Evolutionary conservation across 2,113 vertebrate species (phyloP).

Genomic region (Pipa parva): DNA sequence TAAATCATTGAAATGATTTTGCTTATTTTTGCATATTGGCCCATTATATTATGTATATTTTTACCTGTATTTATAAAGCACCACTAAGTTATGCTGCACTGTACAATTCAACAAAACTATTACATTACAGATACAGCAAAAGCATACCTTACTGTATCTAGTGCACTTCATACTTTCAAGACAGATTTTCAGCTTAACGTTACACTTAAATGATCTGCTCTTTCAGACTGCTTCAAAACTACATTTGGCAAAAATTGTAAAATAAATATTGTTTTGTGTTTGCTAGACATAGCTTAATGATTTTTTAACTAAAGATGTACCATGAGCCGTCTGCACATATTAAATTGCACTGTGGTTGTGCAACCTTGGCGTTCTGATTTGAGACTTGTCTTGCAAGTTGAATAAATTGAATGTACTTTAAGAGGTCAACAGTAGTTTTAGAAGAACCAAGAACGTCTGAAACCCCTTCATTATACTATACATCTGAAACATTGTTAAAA

Average conservation of each 20-base stretch:
- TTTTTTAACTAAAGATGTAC: constrained; percentile 17
- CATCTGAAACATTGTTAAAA: constrained; percentile 19
- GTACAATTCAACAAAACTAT: too few relatives aligned
- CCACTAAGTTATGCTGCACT: too few relatives aligned
- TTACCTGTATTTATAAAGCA: too few relatives aligned
- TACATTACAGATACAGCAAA: too few relatives aligned
- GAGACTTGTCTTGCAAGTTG: constrained; percentile 19
- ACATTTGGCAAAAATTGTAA: constrained; percentile 12
- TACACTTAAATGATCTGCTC: not conserved
- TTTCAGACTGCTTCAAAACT: not conserved
- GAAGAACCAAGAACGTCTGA: constrained; percentile 5
- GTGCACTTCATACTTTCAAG: too few relatives aligned
- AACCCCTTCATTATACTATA: constrained; percentile 4
- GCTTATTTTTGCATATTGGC: too few relatives aligned
- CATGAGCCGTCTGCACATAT: constrained; percentile 31
- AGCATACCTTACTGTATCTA: too few relatives aligned
- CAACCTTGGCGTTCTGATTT: not conserved
- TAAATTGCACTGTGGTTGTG: not conserved
- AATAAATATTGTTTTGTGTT: constrained; percentile 27
- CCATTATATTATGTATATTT: too few relatives aligned
- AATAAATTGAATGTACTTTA: not conserved
- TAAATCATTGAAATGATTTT: too few relatives aligned
- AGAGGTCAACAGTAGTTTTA: constrained; percentile 25
- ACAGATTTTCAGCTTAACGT: too few relatives aligned
- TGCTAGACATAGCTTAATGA: constrained; percentile 29